Conservation (phyloP, 2,888 invertebrate species). For the Troides oblongomaculatus region DNA sequence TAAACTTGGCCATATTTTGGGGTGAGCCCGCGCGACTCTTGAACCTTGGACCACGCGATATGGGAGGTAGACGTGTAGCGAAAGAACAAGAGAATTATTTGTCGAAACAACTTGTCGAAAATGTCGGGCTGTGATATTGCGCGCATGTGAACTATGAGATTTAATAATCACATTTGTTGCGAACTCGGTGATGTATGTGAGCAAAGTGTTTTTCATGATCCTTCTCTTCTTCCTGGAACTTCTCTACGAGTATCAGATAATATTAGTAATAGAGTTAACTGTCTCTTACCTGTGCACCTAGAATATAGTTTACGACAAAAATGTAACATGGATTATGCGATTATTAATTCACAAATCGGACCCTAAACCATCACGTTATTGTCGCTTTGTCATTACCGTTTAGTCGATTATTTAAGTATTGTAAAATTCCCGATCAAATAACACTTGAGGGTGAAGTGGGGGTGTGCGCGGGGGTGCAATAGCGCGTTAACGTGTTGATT, state of each 20-base stretch:
- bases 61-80: constrained; percentile 39
- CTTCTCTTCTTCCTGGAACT: too few relatives aligned
- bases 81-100: constrained; percentile 51
- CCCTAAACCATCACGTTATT: too few relatives aligned
- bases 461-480: not conserved
- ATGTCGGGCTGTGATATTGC: constrained; percentile 34
- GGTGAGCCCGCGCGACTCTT: not conserved
- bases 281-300: too few relatives aligned
- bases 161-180: constrained; percentile 39
- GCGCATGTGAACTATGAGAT: constrained; percentile 46
- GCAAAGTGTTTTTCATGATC: too few relatives aligned
- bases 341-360: too few relatives aligned
- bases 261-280: too few relatives aligned
- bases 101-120: constrained; percentile 48
- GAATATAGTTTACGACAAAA: too few relatives aligned
- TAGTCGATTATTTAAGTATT: too few relatives aligned
- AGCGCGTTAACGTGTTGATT: constrained; percentile 20
- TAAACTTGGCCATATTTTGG: too few relatives aligned
- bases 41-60: constrained; percentile 31
- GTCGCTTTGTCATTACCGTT: too few relatives aligned
- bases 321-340: too few relatives aligned
- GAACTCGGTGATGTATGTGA: not conserved
- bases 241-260: too few relatives aligned
- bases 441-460: not conserved
- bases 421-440: not conserved